These are phyloP conservation scores for Equus quagga DNA, from an alignment of 2,113 vertebrate species.

Conservation along the genomic window DNA sequence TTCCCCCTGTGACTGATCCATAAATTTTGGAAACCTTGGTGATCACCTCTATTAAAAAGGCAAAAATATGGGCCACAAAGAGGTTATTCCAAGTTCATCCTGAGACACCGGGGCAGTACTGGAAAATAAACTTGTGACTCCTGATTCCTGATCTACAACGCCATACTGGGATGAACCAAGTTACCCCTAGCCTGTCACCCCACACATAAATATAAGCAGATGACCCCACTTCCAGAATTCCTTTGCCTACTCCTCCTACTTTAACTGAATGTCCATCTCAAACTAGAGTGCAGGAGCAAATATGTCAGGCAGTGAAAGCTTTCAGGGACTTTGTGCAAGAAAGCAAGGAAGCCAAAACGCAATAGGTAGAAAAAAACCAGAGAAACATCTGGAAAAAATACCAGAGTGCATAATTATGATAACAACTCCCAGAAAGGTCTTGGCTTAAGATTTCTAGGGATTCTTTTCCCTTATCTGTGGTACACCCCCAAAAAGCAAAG, in stretches of 20 bases:
- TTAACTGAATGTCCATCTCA: not conserved
- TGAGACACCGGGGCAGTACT: conserved; percentile 59
- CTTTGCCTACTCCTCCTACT: conserved; percentile 3
- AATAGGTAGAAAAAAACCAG: conserved; percentile 67
- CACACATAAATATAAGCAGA: conserved; percentile 72
- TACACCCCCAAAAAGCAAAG: not conserved
- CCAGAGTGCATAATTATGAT: conserved; percentile 51
- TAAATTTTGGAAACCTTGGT: conserved; percentile 81
- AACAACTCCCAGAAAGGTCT: conserved; percentile 52
- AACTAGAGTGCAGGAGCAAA: not conserved
- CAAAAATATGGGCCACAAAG: conserved; percentile 77
- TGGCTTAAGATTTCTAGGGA: conserved; percentile 42
- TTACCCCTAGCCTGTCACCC: conserved; percentile 36
- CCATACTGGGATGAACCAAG: not conserved
- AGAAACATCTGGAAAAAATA: conserved; percentile 76
- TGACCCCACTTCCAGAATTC: conserved; percentile 39
- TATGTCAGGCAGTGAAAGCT: not conserved
- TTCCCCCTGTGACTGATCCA: conserved; percentile 76
- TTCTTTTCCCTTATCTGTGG: conserved; percentile 65
- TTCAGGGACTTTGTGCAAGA: conserved; percentile 37
- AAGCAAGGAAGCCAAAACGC: not conserved
- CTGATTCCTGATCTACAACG: conserved; percentile 31
- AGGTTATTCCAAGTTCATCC: conserved; percentile 83
- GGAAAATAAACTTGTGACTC: conserved; percentile 76
- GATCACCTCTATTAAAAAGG: conserved; percentile 80